Conservation (phyloP, 2,797 vertebrate genomes). For the Sebastes elongatus region DNA sequence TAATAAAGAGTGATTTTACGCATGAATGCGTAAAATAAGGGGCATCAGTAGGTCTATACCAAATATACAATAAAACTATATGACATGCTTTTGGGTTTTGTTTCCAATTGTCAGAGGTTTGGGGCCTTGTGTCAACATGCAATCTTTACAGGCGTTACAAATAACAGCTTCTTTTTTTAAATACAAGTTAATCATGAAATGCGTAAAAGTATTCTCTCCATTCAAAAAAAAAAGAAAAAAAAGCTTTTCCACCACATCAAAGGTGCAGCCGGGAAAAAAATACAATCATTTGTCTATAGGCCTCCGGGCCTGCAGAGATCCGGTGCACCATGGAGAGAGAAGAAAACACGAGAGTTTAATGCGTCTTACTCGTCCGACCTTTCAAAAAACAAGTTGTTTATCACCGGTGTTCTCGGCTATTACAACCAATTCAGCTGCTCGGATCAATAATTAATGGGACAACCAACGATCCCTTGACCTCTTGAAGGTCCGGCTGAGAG, state of each 20-base stretch:
- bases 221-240: neutral
- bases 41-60: too few species aligned
- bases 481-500: slow-evolving; percentile 85
- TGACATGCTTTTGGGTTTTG: neutral
- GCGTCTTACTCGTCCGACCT: slow-evolving; percentile 50
- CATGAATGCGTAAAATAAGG: too few species aligned
- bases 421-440: slow-evolving; percentile 90
- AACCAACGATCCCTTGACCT: slow-evolving; percentile 90
- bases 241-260: slow-evolving; percentile 52
- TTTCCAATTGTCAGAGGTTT: neutral
- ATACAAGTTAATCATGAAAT: slow-evolving; percentile 31
- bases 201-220: slow-evolving; percentile 3
- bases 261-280: slow-evolving; percentile 27
- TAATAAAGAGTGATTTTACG: too few species aligned
- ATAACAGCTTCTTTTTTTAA: slow-evolving; percentile 22
- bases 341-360: slow-evolving; percentile 22
- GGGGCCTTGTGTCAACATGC: slow-evolving; percentile 13
- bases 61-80: too few species aligned
- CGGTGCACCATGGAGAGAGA: neutral
- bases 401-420: slow-evolving; percentile 81
- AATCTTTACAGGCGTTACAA: slow-evolving; percentile 15
- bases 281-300: slow-evolving; percentile 43
- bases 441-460: slow-evolving; percentile 96
- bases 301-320: slow-evolving; percentile 57
- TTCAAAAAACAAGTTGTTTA: slow-evolving; percentile 77